A percentile compares a stretch with the other conserved stretches of the same genome.
Conservation (phyloP, 2,888 invertebrate genomes). For the Philaethria dido region DNA sequence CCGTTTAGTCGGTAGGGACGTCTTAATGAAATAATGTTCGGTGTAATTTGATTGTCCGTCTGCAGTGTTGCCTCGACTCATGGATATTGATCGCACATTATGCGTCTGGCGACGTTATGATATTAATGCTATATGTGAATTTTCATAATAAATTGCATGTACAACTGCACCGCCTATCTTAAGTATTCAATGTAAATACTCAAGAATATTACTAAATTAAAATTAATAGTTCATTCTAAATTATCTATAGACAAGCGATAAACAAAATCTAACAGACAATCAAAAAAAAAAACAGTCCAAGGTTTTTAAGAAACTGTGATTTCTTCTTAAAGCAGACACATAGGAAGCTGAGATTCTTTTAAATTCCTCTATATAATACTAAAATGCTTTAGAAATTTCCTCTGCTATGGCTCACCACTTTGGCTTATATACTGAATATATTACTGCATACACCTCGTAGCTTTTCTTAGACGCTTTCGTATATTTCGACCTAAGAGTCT, state of each 20-base stretch:
- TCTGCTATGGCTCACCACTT: conserved; percentile 18
- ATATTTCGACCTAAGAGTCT: background rate
- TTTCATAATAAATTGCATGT: background rate
- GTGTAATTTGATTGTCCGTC: conserved; percentile 55
- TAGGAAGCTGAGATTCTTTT: conserved; percentile 14
- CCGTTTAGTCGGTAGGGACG: conserved; percentile 49
- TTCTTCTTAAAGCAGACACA: conserved; percentile 5
- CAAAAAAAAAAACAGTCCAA: background rate
- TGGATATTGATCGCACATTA: conserved; percentile 36
- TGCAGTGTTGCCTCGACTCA: conserved; percentile 34
- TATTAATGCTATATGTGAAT: background rate
- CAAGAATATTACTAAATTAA: background rate
- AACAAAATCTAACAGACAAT: background rate
- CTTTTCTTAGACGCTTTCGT: conserved; percentile 2
- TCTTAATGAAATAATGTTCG: conserved; percentile 63
- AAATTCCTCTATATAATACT: conserved; percentile 11
- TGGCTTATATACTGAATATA: conserved; percentile 15
- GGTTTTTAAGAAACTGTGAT: conserved; percentile 4
- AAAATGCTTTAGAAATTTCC: conserved; percentile 19
- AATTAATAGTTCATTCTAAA: background rate
- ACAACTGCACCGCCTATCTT: too few species aligned
- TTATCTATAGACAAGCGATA: background rate
- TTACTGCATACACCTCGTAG: background rate
- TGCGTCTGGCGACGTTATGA: conserved; percentile 12
- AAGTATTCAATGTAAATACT: background rate